Conservation (phyloP, 2,888 invertebrate species). For the Lycocerus yunnanus region DNA sequence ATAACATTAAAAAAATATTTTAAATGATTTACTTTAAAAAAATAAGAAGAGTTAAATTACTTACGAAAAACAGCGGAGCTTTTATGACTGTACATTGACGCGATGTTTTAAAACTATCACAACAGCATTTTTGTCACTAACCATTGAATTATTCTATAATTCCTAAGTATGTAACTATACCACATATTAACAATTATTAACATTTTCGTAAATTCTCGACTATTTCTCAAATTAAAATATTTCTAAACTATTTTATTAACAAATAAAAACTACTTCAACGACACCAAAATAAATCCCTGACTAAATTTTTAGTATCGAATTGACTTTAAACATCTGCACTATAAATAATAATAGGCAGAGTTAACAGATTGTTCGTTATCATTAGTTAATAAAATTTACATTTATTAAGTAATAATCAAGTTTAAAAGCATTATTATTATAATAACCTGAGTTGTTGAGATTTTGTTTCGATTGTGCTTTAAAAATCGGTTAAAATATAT, state of each 20-base stretch:
- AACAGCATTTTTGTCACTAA: slow-evolving; percentile 30
- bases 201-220: slow-evolving; percentile 31
- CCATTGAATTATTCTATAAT: slow-evolving; percentile 30
- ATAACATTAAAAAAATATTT: slow-evolving; percentile 2
- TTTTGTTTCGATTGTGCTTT: background rate
- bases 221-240: slow-evolving; percentile 27
- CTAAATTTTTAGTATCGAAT: slow-evolving; percentile 43
- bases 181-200: slow-evolving; percentile 32
- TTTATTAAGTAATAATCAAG: slow-evolving; percentile 24
- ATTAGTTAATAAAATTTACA: slow-evolving; percentile 12
- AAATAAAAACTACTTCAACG: slow-evolving; percentile 24
- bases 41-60: background rate
- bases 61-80: background rate
- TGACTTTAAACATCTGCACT: slow-evolving; percentile 43
- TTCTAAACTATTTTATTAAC: slow-evolving; percentile 28
- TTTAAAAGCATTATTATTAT: background rate
- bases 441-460: background rate
- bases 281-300: slow-evolving; percentile 41
- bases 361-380: slow-evolving; percentile 19
- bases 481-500: background rate
- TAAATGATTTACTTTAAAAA: background rate
- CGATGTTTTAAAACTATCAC: slow-evolving; percentile 31
- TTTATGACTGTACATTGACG: slow-evolving; percentile 8
- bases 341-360: slow-evolving; percentile 10
- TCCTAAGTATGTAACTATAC: slow-evolving; percentile 21